Conservation (phyloP, 2,113 vertebrate species). For the Taxidea taxus region DNA sequence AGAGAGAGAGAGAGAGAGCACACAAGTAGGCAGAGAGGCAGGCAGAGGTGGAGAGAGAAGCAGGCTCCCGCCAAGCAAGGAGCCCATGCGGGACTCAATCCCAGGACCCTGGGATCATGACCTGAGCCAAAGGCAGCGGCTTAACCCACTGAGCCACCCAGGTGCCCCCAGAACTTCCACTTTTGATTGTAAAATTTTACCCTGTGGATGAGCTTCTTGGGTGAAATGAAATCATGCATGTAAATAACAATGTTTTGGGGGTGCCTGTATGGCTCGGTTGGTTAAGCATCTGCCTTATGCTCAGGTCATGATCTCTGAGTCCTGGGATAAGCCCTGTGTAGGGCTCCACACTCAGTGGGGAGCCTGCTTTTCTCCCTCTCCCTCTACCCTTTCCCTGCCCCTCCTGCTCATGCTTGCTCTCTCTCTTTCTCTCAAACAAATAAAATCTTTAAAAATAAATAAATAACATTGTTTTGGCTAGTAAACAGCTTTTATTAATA, state of each 20-base stretch:
- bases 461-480: neutral
- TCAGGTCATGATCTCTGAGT: neutral
- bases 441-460: neutral
- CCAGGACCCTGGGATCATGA: too few relatives aligned
- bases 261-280: neutral
- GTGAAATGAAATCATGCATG: neutral
- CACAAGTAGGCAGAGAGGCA: too few relatives aligned
- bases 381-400: neutral
- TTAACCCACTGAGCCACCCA: too few relatives aligned
- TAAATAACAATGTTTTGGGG: neutral
- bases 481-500: neutral
- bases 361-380: neutral
- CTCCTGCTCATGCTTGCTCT: neutral
- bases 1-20: too few relatives aligned
- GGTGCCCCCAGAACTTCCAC: neutral
- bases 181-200: neutral
- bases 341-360: neutral
- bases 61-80: too few relatives aligned
- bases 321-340: neutral
- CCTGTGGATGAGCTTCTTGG: neutral
- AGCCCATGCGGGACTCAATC: too few relatives aligned
- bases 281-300: neutral
- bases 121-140: too few relatives aligned
- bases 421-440: neutral
- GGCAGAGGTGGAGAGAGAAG: too few relatives aligned